Percentiles rank a stretch among this genome's conserved stretches.
Conservation (phyloP, 2,888 invertebrate species). For the Sarcophaga caerulescens region DNA sequence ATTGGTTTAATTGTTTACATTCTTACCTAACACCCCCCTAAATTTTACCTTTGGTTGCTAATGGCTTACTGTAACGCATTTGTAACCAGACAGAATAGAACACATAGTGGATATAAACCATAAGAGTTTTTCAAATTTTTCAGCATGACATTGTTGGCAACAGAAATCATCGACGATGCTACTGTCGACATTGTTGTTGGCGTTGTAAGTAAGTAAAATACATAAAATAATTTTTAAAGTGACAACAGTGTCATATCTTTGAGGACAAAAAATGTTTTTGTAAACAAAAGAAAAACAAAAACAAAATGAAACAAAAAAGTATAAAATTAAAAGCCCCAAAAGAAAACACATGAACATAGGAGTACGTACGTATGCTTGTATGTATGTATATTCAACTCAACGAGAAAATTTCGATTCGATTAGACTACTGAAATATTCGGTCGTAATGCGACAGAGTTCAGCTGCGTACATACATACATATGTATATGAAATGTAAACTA, state of each 20-base stretch:
- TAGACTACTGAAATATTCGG: no score
- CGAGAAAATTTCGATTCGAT: no score
- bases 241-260: slow-evolving; percentile 73
- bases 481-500: no score
- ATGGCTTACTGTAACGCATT: neutral
- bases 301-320: slow-evolving; percentile 17
- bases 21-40: no score
- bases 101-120: neutral
- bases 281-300: neutral
- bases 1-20: no score
- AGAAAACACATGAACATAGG: neutral
- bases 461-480: no score
- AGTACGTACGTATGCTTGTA: no score
- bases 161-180: slow-evolving; percentile 33
- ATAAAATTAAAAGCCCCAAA: slow-evolving; percentile 3
- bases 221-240: slow-evolving; percentile 73
- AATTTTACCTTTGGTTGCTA: no score
- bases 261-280: slow-evolving; percentile 10
- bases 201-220: slow-evolving; percentile 16
- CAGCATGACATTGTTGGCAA: slow-evolving; percentile 58
- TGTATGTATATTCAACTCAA: no score
- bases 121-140: slow-evolving; percentile 13
- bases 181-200: neutral
- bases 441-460: no score
- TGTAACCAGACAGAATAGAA: neutral